Base-by-base conservation (phyloP, 2,888 invertebrate species). In the Cheiracanthium punctorium region DNA sequence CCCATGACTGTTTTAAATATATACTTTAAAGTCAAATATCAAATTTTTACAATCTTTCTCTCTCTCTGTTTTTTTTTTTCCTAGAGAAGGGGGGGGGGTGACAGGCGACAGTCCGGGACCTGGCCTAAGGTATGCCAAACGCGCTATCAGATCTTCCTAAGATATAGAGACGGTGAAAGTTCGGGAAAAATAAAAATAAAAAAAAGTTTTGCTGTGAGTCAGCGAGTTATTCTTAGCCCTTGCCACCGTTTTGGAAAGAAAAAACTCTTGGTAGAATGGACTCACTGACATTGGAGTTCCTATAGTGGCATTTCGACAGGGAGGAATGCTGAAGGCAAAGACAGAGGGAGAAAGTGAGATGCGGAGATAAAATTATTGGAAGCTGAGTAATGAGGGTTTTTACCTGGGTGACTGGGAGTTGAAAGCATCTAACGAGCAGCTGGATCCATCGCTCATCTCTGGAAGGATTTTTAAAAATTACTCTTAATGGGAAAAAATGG, bases 121-220 rank as follows among this genome's bases (percentile, higher is more conserved):
- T 29, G 76, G n/a, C 76, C 29, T n/a, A 67, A 67, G 28, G 41
- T 65, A 77, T 77, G 69, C 77, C 77, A 69, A 32, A n/a, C 24
- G 33, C 8, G 58, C 32, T 77, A 77, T 77, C 77, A 70, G 77
- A 77, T 77, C 77, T 70, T 69, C 12, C 48, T 24, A 41, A 67
- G 58, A 37, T 43, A 70, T 48, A 77, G 17, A 12, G 20, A 32
- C 20, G 28, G 43, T 43, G 67, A 17, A 48, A 70, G 76, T 41
- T 30, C 5, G 52, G 29, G 67, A 32, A n/a, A n/a, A n/a, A n/a
- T n/a, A n/a, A n/a, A n/a, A n/a, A n/a, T n/a, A n/a, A n/a, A n/a
- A 76, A 76, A 67, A 77, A 69, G 32, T 33, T 0, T 17, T 20
- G 24, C 29, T n/a, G 28, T 77, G 77, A 77, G 32, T 77, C 77